Evolutionary conservation across 2,113 vertebrate species (phyloP).

Genomic region (Bufo bufo): DNA sequence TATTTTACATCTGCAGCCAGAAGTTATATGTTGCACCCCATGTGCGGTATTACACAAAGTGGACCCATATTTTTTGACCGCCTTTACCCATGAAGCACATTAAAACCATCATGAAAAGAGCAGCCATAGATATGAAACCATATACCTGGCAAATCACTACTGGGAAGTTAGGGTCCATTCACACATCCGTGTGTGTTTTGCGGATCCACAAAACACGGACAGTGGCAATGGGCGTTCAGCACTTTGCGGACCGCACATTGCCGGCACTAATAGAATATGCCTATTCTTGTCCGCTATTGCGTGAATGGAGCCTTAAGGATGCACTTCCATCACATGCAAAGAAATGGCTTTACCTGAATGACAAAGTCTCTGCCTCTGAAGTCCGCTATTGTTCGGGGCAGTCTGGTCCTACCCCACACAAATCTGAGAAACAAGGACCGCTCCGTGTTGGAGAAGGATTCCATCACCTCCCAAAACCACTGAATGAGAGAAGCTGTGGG

Average conservation of each 20-base stretch:
- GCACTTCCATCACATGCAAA: no score
- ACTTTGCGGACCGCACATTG: no score
- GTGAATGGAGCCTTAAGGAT: no score
- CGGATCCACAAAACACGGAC: no score
- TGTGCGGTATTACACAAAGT: background rate
- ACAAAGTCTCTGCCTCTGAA: conserved; percentile 96
- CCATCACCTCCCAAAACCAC: conserved; percentile 99
- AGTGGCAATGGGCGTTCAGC: no score
- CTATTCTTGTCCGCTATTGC: no score
- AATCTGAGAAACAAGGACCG: conserved; percentile 95
- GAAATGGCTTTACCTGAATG: conserved; percentile 83
- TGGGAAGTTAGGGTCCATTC: no score
- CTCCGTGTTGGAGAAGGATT: conserved; percentile 96
- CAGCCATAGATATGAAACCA: background rate
- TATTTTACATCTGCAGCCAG: background rate
- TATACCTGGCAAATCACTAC: no score
- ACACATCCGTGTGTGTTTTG: no score
- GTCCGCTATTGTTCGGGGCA: conserved; percentile 97
- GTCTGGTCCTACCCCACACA: conserved; percentile 94
- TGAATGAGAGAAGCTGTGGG: conserved; percentile 89
- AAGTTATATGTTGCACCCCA: background rate
- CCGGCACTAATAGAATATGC: no score
- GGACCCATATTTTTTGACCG: no score
- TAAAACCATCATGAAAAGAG: background rate
- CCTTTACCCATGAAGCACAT: background rate